phyloP scores from a whole-genome alignment of 2,888 invertebrate species.

The Yponomeuta malinellus region DNA sequence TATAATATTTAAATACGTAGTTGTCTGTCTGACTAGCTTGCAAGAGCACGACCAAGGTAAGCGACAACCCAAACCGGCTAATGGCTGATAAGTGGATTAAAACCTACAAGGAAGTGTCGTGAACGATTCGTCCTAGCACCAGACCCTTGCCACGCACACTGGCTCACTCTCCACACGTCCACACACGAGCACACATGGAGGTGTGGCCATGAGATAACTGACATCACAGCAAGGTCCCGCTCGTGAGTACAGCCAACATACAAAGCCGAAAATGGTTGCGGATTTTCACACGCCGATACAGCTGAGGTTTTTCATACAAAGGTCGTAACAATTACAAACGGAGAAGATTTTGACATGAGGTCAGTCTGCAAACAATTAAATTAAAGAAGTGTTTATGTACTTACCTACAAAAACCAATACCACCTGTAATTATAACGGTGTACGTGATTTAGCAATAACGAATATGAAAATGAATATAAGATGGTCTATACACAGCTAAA shows the following conservation, averaged over 20 bases:
- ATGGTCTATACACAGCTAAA: too few species aligned
- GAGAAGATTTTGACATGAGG: background rate
- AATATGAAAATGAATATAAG: too few species aligned
- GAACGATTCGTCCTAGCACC: constrained; percentile 57
- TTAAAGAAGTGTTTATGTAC: too few species aligned
- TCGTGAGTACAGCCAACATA: constrained; percentile 44
- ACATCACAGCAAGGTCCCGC: constrained; percentile 67
- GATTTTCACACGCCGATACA: background rate
- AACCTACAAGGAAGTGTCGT: constrained; percentile 62
- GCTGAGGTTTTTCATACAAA: background rate
- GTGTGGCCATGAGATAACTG: constrained; percentile 68
- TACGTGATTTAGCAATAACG: too few species aligned
- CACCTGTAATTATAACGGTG: too few species aligned
- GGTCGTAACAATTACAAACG: background rate
- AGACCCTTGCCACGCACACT: constrained; percentile 37
- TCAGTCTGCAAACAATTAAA: background rate
- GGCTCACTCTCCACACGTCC: background rate
- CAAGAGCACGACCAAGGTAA: constrained; percentile 43
- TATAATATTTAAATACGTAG: constrained; percentile 1
- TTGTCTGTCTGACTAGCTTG: background rate
- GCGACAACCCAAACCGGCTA: constrained; percentile 40
- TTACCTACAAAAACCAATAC: too few species aligned
- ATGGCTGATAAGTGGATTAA: constrained; percentile 50
- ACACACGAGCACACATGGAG: constrained; percentile 27
- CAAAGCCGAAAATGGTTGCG: constrained; percentile 1